Evolutionary conservation across 2,888 invertebrate genomes (phyloP), one percentile per base, ranked within the genome.

Genomic region (Anthophora plumipes): DNA sequence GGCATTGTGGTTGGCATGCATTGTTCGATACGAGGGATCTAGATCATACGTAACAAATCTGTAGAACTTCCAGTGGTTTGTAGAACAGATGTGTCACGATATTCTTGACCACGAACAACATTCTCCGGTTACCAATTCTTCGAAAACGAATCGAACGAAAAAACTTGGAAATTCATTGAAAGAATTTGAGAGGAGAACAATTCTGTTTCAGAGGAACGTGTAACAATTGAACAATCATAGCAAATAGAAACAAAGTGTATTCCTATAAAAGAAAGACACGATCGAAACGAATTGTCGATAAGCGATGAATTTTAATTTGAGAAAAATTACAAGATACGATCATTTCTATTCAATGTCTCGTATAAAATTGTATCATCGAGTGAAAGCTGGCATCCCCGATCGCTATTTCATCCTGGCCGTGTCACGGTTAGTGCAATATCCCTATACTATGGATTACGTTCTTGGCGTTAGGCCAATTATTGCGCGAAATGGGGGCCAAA

Each of bases 401-500:
- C 39, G 67, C 70, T 20, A 77, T 61, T 69, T 57, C 61, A 66
- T 74, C 64, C 64, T 61, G n/a, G 25, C 31, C 41, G 69, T 69
- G 55, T 63, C 57, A 41, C 25, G 60, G 37, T 11, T 69, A 69
- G 46, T 43, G 66, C 61, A 75, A 66, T 70, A 8, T 11, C 37
- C 54, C 22, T 55, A 43, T 31, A 31, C 31, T 31, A 57, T 17
- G 41, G 50, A 76, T 76, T 22, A 54, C 69, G 71, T 76, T 72
- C 71, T 77, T 87, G 88, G 85, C 80, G 59, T 7, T 50, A 48
- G 64, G 84, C 85, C 87, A 87, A 64, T 54, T 75, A 50, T 87
- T 87, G 66, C 82, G 80, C n/a, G 59, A 64, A 76, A 72, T 22
- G 57, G 64, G 69, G 72, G 66, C 80, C 76, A 64, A 87, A 81